Conservation (phyloP, 2,888 invertebrate species). For the Gortyna flavago region DNA sequence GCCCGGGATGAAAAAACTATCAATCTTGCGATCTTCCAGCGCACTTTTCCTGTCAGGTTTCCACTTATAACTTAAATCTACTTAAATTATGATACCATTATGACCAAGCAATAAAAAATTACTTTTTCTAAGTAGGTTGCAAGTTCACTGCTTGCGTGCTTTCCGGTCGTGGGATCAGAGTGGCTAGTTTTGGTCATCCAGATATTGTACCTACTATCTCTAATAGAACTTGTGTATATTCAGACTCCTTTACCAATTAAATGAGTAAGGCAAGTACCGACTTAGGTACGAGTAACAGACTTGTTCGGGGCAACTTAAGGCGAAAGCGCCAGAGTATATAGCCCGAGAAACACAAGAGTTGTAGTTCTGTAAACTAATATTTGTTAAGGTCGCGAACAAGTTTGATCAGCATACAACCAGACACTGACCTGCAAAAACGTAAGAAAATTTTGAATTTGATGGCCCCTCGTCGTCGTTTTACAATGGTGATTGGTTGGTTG, state of each 20-base stretch:
- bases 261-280: not conserved
- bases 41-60: constrained; percentile 63
- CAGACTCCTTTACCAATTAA: not conserved
- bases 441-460: not conserved
- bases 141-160: constrained; percentile 2
- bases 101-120: constrained; percentile 49
- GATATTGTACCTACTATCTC: not conserved
- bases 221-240: not conserved
- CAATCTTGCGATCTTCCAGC: constrained; percentile 69
- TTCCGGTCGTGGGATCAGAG: not conserved
- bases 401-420: not conserved
- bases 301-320: not conserved
- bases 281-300: not conserved
- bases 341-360: not conserved
- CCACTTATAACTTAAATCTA: constrained; percentile 65
- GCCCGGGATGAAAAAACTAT: constrained; percentile 73
- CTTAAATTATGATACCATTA: constrained; percentile 55
- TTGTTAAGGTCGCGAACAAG: not conserved
- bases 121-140: constrained; percentile 14
- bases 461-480: too few relatives aligned
- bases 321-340: not conserved
- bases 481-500: not conserved
- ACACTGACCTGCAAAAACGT: not conserved
- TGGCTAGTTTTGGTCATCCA: not conserved
- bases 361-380: not conserved